Base-by-base conservation (phyloP, 2,113 vertebrate species). In the Ameiurus melas region DNA sequence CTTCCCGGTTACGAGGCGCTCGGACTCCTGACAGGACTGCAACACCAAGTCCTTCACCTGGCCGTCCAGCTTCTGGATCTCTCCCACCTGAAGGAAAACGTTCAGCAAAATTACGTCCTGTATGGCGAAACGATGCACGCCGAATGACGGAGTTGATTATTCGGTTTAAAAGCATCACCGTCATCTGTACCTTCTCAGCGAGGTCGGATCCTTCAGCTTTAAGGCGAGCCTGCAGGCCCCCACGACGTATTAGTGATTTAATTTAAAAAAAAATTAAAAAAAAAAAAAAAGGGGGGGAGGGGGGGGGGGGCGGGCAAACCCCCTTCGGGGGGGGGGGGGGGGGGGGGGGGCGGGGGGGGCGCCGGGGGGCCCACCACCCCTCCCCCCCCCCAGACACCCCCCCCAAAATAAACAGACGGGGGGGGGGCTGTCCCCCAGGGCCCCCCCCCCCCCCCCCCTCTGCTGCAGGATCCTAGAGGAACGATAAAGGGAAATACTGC, bases 31-130 rank as follows among this genome's bases (percentile, higher is more conserved):
- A 0, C 97, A 97, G 0, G 97, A 97, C 90, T 98, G 98, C 53
- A 96, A 94, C 36, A 97, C 98, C n/a, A 99, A 95, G 75, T 99
- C 98, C 95, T 99, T 99, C 79, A 99, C 96, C 90, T 99, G 97
- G 2, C 95, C 87, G 0, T 99, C 98, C 27, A 99, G 94, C 94
- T 99, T 99, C 96, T 99, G 98, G 91, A 99, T 96, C 93, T 99
- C 98, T 0, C 94, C 97, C 0, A 96, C 95, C 96, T 96, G 90
- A 10, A 30, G 66, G 4, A 75, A 85, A 57, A 71, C 14, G 6
- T 25, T 82, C 13, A 27, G 19, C 16, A 27, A 36, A 27, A 20
- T 62, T 62, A 62, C 20, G 39, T 39, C 53, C 8, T 19, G 78
- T 30, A 57, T 10, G 47, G 39, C 43, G 13, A 78, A 51, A n/a